These are phyloP conservation scores for Hirtodrosophila cameraria DNA, from an alignment of 2,888 invertebrate genomes.

Conservation along the genomic window DNA sequence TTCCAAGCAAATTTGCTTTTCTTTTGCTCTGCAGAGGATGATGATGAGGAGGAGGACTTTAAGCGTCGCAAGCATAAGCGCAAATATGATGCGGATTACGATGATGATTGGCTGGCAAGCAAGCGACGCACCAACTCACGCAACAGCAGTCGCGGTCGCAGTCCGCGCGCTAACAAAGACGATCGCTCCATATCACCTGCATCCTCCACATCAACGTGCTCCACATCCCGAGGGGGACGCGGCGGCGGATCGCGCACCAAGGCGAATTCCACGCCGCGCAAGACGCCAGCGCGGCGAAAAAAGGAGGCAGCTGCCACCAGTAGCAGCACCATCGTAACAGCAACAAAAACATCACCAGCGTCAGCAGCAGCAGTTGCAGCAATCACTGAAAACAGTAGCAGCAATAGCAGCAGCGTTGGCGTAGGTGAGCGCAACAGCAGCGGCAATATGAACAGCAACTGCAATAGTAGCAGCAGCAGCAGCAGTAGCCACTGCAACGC, in stretches of 20 bases:
- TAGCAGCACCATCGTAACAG: constrained; percentile 19
- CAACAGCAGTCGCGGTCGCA: constrained; percentile 80
- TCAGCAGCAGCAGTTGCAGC: constrained; percentile 24
- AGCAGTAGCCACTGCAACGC: constrained; percentile 30
- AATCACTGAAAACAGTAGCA: constrained; percentile 7
- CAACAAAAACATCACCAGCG: constrained; percentile 5
- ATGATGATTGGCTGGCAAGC: constrained; percentile 84
- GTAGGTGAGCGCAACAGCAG: constrained; percentile 59
- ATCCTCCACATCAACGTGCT: constrained; percentile 80
- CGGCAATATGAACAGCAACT: constrained; percentile 31
- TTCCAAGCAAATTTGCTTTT: constrained; percentile 1
- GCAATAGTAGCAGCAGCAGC: constrained; percentile 17
- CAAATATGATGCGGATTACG: constrained; percentile 83
- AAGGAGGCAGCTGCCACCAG: constrained; percentile 58
- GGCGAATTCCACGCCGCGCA: constrained; percentile 68
- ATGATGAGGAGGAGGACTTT: constrained; percentile 83
- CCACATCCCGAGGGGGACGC: constrained; percentile 70
- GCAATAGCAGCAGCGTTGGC: constrained; percentile 23
- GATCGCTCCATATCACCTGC: constrained; percentile 82
- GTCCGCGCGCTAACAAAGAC: constrained; percentile 77
- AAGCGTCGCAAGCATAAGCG: constrained; percentile 82
- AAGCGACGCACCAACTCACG: constrained; percentile 78
- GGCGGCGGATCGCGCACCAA: constrained; percentile 54
- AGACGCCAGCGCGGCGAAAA: constrained; percentile 78
- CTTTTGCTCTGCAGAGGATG: constrained; percentile 64